Base-by-base conservation (phyloP, 2,797 vertebrate species). In the Nothura maculosa region DNA sequence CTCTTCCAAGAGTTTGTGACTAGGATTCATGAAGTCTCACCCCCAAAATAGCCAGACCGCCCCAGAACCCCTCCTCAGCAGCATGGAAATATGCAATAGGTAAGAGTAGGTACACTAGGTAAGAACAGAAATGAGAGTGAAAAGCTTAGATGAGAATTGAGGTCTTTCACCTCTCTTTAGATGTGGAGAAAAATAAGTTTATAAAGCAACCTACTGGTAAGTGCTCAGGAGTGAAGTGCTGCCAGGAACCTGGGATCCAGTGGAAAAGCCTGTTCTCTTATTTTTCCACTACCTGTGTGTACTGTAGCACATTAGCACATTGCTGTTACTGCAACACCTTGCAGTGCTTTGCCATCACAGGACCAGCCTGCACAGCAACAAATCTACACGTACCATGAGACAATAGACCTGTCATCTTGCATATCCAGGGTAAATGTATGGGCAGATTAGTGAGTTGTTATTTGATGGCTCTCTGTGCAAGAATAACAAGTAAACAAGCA, bases 401-500 rank as follows among this genome's bases (percentile, higher is more conserved):
- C 13, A 64, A 40, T 4, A 85, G 73, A 72, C 32, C 28, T 66
- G 78, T 78, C 61, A 30, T 64, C 89, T 16, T 58, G 73, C 76
- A 78, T 28, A 27, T 72, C 34, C 25, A 20, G 42, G 55, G 18
- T 86, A 52, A 63, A 73, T 1, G 34, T 36, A 32, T 3, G 3
- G 45, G 58, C 58, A 72, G 45, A 76, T 69, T 27, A 87, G 14
- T 2, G 6, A 82, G 79, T n/a, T 55, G 57, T 52, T 88, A 63
- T 42, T 75, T 10, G 12, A 52, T 40, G 45, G 67, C 36, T 92
- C 76, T 20, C 47, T 79, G 80, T 85, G 30, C 79, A 67, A 74
- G 70, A 88, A 91, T 11, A 38, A 77, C 43, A 85, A 62, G 40
- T 68, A 85, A 94, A 77, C 66, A 94, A 73, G 80, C 73, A 85